Evolutionary conservation across 2,888 invertebrate genomes (phyloP), one percentile per base, ranked within the genome.

Genomic region (Morpho helenor): DNA sequence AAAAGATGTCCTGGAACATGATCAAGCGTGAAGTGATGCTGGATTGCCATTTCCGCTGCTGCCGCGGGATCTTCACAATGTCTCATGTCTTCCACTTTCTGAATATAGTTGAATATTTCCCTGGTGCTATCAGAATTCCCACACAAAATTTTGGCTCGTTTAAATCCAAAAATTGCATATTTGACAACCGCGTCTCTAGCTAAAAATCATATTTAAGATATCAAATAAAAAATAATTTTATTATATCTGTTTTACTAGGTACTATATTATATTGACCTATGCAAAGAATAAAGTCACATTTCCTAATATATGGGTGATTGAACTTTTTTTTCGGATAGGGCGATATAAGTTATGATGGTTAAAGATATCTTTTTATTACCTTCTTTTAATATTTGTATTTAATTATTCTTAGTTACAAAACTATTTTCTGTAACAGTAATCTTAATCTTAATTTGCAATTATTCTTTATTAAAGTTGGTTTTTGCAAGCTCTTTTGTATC

Each of bases 1-100:
- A 94, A 82, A 61, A 94, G 80, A 70, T 91, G 91, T 7, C 93
- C 92, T 56, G 95, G 94, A n/a, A 96, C 91, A 76, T 95, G 94
- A 68, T 94, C 93, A 45, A 95, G 80, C 7, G 91, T 92, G 51
- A 94, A 92, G 51, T 91, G 81, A 64, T 93, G 77, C 45, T 83
- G 79, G 57, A 84, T 77, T 0, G 92, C 83, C 10, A 94, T 76
- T 9, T 75, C 74, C 1, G 92, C 91, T 4, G 93, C 93, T 5
- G 82, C 79, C 1, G 72, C 70, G 8, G 91, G 87, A 66, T 93
- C 92, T 62, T 91, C 87, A 61, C 90, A 91, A 61, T 84, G 84
- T 52, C 91, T 83, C 66, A 92, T 75, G 52, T 88, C 86, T 49
- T 91, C 89, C 2, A 91, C 84, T 62, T 85, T 88, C 65, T 84